Evolutionary conservation across 2,888 invertebrate genomes (phyloP), one percentile per base, ranked within the genome.

Genomic region (Apamea sordens): DNA sequence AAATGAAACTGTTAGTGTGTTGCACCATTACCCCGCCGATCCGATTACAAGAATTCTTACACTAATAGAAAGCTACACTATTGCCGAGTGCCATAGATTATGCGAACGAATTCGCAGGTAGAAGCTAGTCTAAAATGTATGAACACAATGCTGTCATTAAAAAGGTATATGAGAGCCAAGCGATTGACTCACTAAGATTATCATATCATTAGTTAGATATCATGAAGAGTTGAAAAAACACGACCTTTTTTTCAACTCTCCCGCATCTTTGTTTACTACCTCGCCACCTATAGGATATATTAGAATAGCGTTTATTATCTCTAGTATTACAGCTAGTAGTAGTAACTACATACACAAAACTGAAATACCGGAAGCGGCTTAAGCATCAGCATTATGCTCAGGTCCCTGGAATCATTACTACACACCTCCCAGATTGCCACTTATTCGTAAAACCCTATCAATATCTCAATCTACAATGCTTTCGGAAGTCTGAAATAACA

Each of bases 401-500:
- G 10, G 4, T 11, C 56, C 24, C 1, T 2, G 36, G 15, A 65
- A 11, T 47, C 44, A 47, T 32, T 56, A 59, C 24, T 56, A 59
- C 24, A 59, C 24, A 80, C 41, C 18, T 67, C n/a, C 10, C 2
- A 72, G 2, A 67, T 63, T 15, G 18, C 8, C 10, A 11, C 28
- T 41, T 21, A 3, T 7, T 65, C 7, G 7, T 24, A 28, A 36
- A 76, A 76, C n/a, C 7, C 2, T 56, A 24, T 56, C 73, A 32
- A 24, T 56, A 65, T 32, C 21, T 21, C 4, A 63, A 68, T 82
- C 41, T 59, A n/a, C 32, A 18, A 18, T 15, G 32, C 13, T 72
- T 76, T 76, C 41, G 67, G 73, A 69, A 83, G 32, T 50, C 67
- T 36, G 28, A 72, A 44, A 59, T 36, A 36, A 36, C 64, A 28